Conservation (phyloP, 92 coral and sea anemone species). For the Porites divaricata region DNA sequence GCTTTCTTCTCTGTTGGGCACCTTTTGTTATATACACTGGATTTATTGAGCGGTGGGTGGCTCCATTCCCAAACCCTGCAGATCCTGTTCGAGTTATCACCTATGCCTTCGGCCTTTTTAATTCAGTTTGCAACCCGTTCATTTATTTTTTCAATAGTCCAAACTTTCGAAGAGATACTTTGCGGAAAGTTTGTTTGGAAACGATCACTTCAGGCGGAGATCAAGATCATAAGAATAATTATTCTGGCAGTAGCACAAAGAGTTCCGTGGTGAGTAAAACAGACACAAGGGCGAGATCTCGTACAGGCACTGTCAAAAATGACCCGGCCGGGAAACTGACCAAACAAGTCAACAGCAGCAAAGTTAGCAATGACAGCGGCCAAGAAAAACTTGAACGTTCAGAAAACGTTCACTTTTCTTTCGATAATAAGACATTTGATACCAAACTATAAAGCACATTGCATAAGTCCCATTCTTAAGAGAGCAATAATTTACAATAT, state of each 20-base stretch:
- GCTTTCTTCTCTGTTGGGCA: conserved; percentile 75
- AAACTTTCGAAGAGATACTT: conserved; percentile 68
- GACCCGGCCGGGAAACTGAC: neutral
- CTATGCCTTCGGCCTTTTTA: conserved; percentile 74
- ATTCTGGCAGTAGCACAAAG: neutral
- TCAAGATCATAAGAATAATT: neutral
- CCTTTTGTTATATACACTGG: conserved; percentile 82
- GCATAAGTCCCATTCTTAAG: too few relatives aligned
- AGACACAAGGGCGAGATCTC: neutral
- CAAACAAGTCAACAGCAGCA: too few relatives aligned
- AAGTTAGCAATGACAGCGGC: too few relatives aligned
- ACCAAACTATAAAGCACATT: conserved; percentile 4
- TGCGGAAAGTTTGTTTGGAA: conserved; percentile 75
- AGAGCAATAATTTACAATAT: too few relatives aligned
- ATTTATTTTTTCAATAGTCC: conserved; percentile 85
- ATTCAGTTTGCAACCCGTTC: conserved; percentile 86
- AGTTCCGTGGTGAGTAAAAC: conserved; percentile 2
- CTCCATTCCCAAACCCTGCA: conserved; percentile 85
- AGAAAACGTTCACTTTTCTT: too few relatives aligned
- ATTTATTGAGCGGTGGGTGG: conserved; percentile 81
- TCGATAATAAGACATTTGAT: neutral
- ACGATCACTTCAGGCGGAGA: neutral
- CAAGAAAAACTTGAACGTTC: too few relatives aligned
- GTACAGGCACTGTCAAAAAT: neutral
- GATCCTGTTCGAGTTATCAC: conserved; percentile 66